Evolutionary conservation across 2,113 vertebrate species (phyloP), one percentile per base, ranked within the genome.

Genomic region (Zosterops pallidus): DNA sequence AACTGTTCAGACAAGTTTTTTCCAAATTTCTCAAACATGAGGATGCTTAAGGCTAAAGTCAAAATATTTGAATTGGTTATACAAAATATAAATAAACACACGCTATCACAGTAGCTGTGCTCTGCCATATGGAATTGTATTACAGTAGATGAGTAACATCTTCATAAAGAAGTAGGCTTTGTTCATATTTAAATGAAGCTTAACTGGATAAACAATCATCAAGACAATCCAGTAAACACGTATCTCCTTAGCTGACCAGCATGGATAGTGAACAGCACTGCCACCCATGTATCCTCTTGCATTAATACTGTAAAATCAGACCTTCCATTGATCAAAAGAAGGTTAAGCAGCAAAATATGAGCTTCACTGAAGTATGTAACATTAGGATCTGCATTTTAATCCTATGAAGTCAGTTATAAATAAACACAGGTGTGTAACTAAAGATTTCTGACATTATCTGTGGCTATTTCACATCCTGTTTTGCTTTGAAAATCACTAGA

Each of bases 31-130:
- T 83, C 59, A 94, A 75, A 88, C 6, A 63, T 37, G 29, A 81
- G 44, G 67, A 24, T 52, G 39, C 57, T 85, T 74, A 69, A 91
- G 46, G 63, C 55, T 55, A 13, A 83, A 70, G 71, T 80, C 63
- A 95, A 96, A 95, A 92, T 87, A 92, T 90, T 90, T 94, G n/a
- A 91, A 72, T 50, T 59, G 24, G 22, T 72, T 62, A 70, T 13
- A 83, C 8, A 88, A 80, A 92, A 94, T 70, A 81, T 28, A 97
- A 95, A 92, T 47, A 94, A 90, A 70, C 89, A 83, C 80, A 89
- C 59, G 55, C 46, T 77, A 90, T 44, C n/a, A 55, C 35, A 81
- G 67, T 24, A 59, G 64, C 46, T 67, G 68, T 41, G 62, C 24
- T 93, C 67, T 94, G 67, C 90, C 90, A 94, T 85, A 83, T 83